These are phyloP conservation scores for Sebastes itinus DNA, from an alignment of 2,797 vertebrate species.

Conservation along the genomic window DNA sequence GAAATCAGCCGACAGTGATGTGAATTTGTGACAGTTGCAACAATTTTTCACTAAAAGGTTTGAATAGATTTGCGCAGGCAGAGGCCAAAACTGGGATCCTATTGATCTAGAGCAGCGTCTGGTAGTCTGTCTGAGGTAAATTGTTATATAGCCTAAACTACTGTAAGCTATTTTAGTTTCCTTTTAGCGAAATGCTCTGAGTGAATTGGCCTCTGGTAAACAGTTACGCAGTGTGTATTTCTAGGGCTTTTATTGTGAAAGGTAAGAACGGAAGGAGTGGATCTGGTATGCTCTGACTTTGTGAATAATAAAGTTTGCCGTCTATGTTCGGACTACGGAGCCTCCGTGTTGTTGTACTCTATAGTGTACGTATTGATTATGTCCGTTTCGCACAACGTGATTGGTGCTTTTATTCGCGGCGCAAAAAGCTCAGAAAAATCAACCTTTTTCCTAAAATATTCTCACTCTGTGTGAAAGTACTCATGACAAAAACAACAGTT, in stretches of 20 bases:
- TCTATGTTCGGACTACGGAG: background rate
- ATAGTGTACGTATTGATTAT: background rate
- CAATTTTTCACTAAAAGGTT: background rate
- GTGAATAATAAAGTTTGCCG: background rate
- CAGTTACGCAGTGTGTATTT: background rate
- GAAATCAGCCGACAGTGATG: background rate
- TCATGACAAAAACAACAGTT: no score
- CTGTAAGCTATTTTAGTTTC: background rate
- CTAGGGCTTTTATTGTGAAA: background rate
- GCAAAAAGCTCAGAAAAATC: no score
- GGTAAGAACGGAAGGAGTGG: background rate
- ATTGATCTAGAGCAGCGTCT: background rate
- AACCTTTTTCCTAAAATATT: no score
- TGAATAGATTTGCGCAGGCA: background rate
- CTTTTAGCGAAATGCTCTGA: background rate
- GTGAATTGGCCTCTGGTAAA: background rate
- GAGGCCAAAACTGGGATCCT: no score
- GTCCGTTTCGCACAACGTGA: no score
- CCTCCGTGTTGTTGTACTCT: background rate
- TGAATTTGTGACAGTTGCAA: background rate
- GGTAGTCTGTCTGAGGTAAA: background rate
- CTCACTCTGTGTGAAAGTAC: no score
- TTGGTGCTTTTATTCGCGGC: no score
- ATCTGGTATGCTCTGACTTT: background rate
- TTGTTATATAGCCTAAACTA: background rate